Percentiles rank a stretch among this genome's conserved stretches.
Conservation (phyloP, 2,888 invertebrate species). For the Mantis religiosa region DNA sequence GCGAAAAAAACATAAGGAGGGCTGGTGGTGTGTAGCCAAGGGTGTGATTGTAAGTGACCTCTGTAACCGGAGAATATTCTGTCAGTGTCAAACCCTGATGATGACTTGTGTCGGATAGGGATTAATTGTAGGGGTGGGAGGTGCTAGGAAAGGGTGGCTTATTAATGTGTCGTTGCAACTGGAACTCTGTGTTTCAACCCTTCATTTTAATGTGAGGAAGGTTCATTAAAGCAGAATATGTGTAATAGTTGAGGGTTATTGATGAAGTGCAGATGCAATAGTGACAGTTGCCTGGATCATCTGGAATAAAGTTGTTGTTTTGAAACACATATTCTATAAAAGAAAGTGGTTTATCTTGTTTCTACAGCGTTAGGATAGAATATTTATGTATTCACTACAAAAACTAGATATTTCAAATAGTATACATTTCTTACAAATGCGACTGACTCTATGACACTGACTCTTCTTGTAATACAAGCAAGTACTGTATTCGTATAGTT, state of each 20-base stretch:
- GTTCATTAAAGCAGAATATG: not conserved
- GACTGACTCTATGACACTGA: too few relatives aligned
- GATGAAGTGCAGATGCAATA: not conserved
- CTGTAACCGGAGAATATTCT: not conserved
- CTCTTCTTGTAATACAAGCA: too few relatives aligned
- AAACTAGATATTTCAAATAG: too few relatives aligned
- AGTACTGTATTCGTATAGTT: too few relatives aligned
- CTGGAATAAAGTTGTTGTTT: too few relatives aligned
- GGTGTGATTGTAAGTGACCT: conserved; percentile 7
- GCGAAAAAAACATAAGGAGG: not conserved
- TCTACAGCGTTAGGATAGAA: too few relatives aligned
- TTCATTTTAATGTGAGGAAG: not conserved
- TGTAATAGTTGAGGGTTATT: not conserved
- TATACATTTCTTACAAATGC: too few relatives aligned
- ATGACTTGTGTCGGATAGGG: not conserved
- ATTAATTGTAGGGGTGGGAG: not conserved
- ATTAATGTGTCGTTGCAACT: not conserved
- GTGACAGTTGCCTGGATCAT: not conserved
- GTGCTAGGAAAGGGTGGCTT: not conserved
- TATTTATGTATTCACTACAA: too few relatives aligned
- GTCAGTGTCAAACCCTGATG: conserved; percentile 7
- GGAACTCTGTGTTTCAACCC: not conserved
- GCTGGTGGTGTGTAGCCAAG: not conserved
- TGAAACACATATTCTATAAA: too few relatives aligned
- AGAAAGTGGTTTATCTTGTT: too few relatives aligned